Evolutionary conservation across 2,113 vertebrate species (phyloP).

Genomic region (Corythaixoides concolor): DNA sequence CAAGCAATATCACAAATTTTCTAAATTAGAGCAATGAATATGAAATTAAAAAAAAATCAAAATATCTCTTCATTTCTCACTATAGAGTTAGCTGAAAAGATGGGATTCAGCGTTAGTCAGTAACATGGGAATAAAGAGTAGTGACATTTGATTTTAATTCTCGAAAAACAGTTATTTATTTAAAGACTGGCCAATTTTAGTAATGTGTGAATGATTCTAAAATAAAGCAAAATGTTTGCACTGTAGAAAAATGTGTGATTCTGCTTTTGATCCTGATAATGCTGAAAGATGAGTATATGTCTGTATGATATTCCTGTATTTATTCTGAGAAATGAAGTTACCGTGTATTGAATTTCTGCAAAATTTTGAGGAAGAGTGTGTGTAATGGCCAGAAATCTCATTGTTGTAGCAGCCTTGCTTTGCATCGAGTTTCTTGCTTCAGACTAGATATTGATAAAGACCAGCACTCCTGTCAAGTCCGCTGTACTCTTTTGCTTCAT

Average conservation of each 20-base stretch:
- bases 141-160: neutral
- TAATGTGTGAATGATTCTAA: neutral
- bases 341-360: neutral
- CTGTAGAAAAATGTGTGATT: neutral
- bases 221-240: neutral
- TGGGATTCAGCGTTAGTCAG: neutral
- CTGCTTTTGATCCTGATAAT: neutral
- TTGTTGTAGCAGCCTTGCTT: neutral
- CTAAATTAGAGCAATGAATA: neutral
- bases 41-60: neutral
- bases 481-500: neutral
- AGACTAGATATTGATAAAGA: neutral
- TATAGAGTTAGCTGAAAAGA: neutral
- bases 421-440: neutral
- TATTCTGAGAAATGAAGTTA: neutral
- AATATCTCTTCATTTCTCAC: neutral
- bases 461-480: neutral
- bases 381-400: neutral
- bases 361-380: neutral
- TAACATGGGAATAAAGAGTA: neutral
- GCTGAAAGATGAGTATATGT: neutral
- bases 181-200: neutral
- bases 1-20: neutral
- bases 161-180: neutral
- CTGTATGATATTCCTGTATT: neutral